Percentiles rank a stretch among this genome's conserved stretches.
These are phyloP conservation scores for Pseudoatta argentina DNA, from an alignment of 1,140 invertebrate genomes.

Conservation along the genomic window DNA sequence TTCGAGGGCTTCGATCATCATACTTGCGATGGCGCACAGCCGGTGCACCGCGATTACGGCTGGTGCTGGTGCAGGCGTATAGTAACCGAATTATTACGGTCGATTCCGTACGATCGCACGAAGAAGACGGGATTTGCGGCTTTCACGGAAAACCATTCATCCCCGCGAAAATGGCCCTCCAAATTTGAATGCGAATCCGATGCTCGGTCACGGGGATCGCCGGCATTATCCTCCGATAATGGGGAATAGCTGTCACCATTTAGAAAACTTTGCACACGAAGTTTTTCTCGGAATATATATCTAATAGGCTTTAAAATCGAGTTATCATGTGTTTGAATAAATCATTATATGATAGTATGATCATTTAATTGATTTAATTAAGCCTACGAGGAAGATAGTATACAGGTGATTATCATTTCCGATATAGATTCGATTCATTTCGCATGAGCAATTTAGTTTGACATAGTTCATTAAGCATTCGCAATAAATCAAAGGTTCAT, in stretches of 20 bases:
- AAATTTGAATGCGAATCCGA: constrained; percentile 61
- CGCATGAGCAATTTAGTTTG: neutral
- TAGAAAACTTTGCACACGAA: constrained; percentile 34
- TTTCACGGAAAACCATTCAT: constrained; percentile 58
- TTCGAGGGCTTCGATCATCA: constrained; percentile 66
- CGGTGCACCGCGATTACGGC: constrained; percentile 30
- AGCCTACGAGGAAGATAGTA: neutral
- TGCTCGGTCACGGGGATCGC: constrained; percentile 57
- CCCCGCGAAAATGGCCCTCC: constrained; percentile 49
- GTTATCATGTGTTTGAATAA: constrained; percentile 23
- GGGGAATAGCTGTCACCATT: constrained; percentile 46
- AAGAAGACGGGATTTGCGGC: constrained; percentile 60
- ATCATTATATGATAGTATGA: neutral
- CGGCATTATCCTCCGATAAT: constrained; percentile 59
- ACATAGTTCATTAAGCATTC: constrained; percentile 19
- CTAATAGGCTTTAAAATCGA: constrained; percentile 28
- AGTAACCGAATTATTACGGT: constrained; percentile 53
- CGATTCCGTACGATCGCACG: constrained; percentile 59
- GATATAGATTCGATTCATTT: neutral
- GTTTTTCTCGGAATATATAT: constrained; percentile 41
- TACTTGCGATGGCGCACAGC: constrained; percentile 8
- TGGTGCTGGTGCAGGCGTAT: neutral
- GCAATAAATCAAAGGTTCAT: constrained; percentile 38
- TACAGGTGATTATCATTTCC: neutral
- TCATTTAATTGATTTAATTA: neutral